Evolutionary conservation across 2,888 invertebrate genomes (phyloP), one percentile per base, ranked within the genome.

Genomic region (Hirtodrosophila histrioides): DNA sequence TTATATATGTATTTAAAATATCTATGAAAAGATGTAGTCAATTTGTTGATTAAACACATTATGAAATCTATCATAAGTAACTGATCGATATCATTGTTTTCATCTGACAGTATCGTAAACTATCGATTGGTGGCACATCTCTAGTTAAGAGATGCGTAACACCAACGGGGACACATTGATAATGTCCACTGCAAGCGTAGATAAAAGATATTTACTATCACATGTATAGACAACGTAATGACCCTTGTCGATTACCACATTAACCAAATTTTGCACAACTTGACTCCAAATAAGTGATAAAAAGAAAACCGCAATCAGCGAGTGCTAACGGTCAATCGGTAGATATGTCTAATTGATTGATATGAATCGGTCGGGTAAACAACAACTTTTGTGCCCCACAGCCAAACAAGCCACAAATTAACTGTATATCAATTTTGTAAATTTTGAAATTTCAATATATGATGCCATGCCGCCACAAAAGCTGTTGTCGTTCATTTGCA

Each of bases 301-400:
- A 62, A 75, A 46, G 3, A 45, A 55, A 71, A 76, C 45, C 44
- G 61, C 76, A 70, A 85, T 82, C 76, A 78, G 76, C 78, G 82
- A 78, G 46, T 66, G 73, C 76, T 68, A 85, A 76, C 82, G 85
- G 79, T 66, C 68, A 62, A 57, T 36, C 35, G 33, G 23, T 27
- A 41, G 46, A 61, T 56, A 62, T 57, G 45, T 69, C 54, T 68
- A 78, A 84, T 84, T 81, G 82, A 81, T 84, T 57, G 75, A 65
- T 64, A 65, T 12, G 60, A 81, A 77, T 67, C 64, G 65, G 66
- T 63, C 46, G 57, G 57, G 75, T 67, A 62, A 27, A 6, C 33
- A 31, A 53, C 37, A 62, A 61, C 62, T 56, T 68, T 78, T 69
- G 36, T 46, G 65, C 69, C 77, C 74, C 58, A 43, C 51, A 63